A percentile compares a stretch with the other conserved stretches of the same genome.
Conservation (phyloP, 2,797 vertebrate genomes). For the Ceryle rudis region DNA sequence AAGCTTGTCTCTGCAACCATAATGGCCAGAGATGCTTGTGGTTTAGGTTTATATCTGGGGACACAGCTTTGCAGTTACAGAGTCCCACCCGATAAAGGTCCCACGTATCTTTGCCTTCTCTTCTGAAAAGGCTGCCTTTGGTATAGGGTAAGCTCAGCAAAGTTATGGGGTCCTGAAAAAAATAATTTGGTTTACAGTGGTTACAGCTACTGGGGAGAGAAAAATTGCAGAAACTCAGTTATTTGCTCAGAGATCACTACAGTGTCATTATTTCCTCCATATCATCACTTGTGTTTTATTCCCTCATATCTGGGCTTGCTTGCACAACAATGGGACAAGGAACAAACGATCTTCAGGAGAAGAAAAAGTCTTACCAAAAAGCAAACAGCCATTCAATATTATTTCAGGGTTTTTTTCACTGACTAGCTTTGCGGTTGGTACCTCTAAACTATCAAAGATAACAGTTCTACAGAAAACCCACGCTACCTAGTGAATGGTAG, state of each 20-base stretch:
- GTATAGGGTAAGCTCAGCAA: not conserved
- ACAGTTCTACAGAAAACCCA: not conserved
- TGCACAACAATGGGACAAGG: not conserved
- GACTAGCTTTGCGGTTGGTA: not conserved
- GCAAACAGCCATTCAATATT: not conserved
- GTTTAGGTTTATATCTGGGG: not conserved
- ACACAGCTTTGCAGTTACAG: not conserved
- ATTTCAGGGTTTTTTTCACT: not conserved
- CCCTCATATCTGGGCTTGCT: not conserved
- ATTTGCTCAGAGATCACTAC: not conserved
- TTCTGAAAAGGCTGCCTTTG: not conserved
- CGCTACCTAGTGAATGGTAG: not conserved
- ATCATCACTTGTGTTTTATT: not conserved
- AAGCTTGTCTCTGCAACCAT: not conserved
- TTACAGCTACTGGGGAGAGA: not conserved
- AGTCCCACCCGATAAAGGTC: not conserved
- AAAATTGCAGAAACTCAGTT: not conserved
- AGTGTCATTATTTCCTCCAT: not conserved
- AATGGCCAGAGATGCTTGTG: fast-evolving
- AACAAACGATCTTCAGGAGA: not conserved
- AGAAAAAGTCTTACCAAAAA: not conserved
- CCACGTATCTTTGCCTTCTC: not conserved
- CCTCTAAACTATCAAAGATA: not conserved
- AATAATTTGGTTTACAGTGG: fast-evolving
- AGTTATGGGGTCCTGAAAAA: not conserved